Base-by-base conservation (phyloP, 1,140 invertebrate genomes). In the Procambarus virginalis region DNA sequence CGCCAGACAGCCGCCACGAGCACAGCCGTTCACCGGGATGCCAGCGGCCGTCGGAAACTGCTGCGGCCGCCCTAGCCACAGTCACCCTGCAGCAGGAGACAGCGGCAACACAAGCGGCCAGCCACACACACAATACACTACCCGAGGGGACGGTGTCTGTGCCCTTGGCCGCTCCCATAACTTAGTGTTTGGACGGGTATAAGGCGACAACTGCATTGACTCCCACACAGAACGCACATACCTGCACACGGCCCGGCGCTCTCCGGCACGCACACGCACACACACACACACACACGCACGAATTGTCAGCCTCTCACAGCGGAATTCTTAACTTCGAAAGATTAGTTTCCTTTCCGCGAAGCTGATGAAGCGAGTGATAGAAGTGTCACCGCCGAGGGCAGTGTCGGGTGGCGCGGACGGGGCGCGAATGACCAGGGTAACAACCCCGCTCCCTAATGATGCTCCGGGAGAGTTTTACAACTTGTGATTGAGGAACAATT, bases 1-100 rank as follows among this genome's bases (percentile, higher is more conserved):
- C 70, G 84, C 89, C 84, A 91, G 89, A 86, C 89, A 75, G 64
- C 83, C 70, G 83, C 58, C 58, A 87, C 55, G 22, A 68, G 75
- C 78, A 70, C 68, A 60, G 58, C 64, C 86, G 78, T 64, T 46
- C 20, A n/a, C 46, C 77, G 51, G 58, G 85, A 87, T 87, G 85
- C 85, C 85, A 87, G 85, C 77, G 77, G 55, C 45, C 85, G 45
- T 70, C 85, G 22, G 75, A 22, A 58, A 87, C 60, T 22, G 17
- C 55, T 5, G 45, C 58, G 34, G n/a, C 76, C 12, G 10, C n/a
- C 45, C 45, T 14, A 51, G 68, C 17, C 48, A n/a, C 12, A 6
- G 9, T 34, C 75, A 64, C 20, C 55, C 14, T 34, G 60, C 60
- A 64, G 17, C 60, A 64, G 60, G 12, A 64, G 55, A 20, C 48